Percentiles rank a stretch among this genome's conserved stretches.
Evolutionary conservation across 2,888 invertebrate genomes (phyloP).

Genomic region (Erynnis tages): DNA sequence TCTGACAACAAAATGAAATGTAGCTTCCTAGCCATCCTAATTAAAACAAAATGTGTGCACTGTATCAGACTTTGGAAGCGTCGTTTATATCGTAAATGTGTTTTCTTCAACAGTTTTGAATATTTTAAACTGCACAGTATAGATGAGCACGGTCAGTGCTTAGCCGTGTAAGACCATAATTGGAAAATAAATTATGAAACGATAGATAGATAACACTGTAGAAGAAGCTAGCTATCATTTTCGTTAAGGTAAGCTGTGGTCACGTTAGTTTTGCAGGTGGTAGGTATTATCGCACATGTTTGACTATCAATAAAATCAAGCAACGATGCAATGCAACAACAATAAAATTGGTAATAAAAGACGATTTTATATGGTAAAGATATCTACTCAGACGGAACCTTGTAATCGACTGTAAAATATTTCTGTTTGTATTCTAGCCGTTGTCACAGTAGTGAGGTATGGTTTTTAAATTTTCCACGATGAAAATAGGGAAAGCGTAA

Average conservation of each 20-base stretch:
- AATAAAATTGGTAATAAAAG: not conserved
- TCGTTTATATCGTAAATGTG: conserved; percentile 6
- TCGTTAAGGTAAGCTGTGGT: too few species aligned
- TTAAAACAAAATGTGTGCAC: conserved; percentile 23
- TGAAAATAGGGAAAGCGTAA: conserved; percentile 80
- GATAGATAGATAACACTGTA: too few species aligned
- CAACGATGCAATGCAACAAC: too few species aligned
- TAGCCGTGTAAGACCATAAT: too few species aligned
- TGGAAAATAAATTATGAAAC: too few species aligned
- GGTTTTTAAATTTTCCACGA: conserved; percentile 79
- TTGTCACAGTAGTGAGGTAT: conserved; percentile 79
- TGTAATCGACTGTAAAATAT: conserved; percentile 77
- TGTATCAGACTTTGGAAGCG: conserved; percentile 7
- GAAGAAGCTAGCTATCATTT: too few species aligned
- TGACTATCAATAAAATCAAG: too few species aligned
- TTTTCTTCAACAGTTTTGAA: not conserved
- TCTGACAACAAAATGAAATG: conserved; percentile 26
- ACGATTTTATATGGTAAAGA: conserved; percentile 28
- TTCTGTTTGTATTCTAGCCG: conserved; percentile 75
- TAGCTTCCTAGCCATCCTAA: conserved; percentile 25
- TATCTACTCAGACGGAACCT: conserved; percentile 45
- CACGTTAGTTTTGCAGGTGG: too few species aligned
- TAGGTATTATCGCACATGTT: too few species aligned
- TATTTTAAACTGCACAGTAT: not conserved
- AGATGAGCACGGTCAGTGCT: too few species aligned